Base-by-base conservation (phyloP, 1,140 invertebrate species). In the Phenacoccus solenopsis region DNA sequence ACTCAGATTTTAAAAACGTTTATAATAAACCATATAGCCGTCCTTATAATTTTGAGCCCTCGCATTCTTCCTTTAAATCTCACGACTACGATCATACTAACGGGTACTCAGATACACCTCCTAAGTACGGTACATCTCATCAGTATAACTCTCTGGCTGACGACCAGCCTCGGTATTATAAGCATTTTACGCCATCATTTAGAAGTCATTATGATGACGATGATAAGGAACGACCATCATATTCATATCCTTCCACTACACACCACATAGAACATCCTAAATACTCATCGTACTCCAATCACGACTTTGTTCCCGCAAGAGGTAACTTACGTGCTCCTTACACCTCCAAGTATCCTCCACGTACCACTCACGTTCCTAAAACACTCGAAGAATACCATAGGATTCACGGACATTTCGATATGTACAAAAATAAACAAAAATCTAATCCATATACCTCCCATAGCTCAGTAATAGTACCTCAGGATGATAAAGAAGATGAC, bases 361-460 rank as follows among this genome's bases (percentile, higher is more conserved):
- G 59, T 21, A 30, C 28, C n/a, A 67, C 59, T 1, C 57, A 61
- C n/a, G 70, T 71, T 7, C 70, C 70, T 1, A 25, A 71, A 28
- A 71, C 70, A 7, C 24, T 71, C 7, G 70, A 71, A 38, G 70
- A 71, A 28, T 71, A 71, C 32, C 70, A 71, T 68, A 24, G 61
- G 27, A 5, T 71, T 1, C 70, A 71, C 32, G 24, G 64, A 2
- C 67, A 59, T 3, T 69, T 35, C 30, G 38, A 56, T n/a, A 49
- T 12, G 32, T 10, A 21, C 5, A 10, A 69, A 16, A n/a, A n/a
- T n/a, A 28, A 38, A 10, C 24, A 3, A 69, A 56, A 16, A 1
- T 35, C 38, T 13, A 56, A 61, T 20, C 30, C 12, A 20, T n/a
- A 13, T 4, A 13, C 27, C 1, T 20, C 7, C 30, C 4, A 20